Percentiles rank a stretch among this genome's conserved stretches.
These are phyloP conservation scores for Bactericera cockerelli DNA, from an alignment of 1,140 invertebrate species.

Conservation along the genomic window DNA sequence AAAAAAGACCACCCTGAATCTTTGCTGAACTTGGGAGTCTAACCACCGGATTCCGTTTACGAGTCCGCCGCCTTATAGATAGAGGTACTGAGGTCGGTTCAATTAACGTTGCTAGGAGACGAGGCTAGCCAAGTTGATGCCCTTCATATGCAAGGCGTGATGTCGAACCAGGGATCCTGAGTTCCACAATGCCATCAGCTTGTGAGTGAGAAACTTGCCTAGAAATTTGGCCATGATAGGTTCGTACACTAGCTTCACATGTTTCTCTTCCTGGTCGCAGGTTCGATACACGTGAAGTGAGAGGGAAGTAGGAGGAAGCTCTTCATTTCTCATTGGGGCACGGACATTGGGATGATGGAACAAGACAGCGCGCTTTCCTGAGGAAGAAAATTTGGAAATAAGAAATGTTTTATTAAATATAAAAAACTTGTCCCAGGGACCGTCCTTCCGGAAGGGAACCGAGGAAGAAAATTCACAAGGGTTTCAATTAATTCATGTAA, in stretches of 20 bases:
- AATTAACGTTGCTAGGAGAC: too few relatives aligned
- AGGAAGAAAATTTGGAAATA: not conserved
- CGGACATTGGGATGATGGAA: not conserved
- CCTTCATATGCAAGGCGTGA: not conserved
- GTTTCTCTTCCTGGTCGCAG: not conserved
- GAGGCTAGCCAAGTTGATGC: not conserved
- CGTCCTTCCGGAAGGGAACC: too few relatives aligned
- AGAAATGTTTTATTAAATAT: too few relatives aligned
- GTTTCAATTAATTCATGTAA: too few relatives aligned
- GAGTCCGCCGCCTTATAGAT: too few relatives aligned
- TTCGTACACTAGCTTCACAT: constrained; percentile 9
- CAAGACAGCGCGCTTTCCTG: not conserved
- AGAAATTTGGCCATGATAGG: constrained; percentile 14
- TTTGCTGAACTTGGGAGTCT: too few relatives aligned
- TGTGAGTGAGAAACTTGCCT: constrained; percentile 14
- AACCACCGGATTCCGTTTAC: too few relatives aligned
- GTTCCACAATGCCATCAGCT: constrained; percentile 16
- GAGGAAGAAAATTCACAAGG: too few relatives aligned
- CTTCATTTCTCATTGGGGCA: not conserved
- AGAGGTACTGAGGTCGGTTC: too few relatives aligned
- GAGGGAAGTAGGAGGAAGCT: constrained; percentile 5
- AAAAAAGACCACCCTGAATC: too few relatives aligned
- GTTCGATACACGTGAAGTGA: not conserved
- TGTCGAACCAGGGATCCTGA: constrained; percentile 8
- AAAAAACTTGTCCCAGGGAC: too few relatives aligned